Evolutionary conservation across 2,888 invertebrate species (phyloP).

Genomic region (Leucophenga maculata): DNA sequence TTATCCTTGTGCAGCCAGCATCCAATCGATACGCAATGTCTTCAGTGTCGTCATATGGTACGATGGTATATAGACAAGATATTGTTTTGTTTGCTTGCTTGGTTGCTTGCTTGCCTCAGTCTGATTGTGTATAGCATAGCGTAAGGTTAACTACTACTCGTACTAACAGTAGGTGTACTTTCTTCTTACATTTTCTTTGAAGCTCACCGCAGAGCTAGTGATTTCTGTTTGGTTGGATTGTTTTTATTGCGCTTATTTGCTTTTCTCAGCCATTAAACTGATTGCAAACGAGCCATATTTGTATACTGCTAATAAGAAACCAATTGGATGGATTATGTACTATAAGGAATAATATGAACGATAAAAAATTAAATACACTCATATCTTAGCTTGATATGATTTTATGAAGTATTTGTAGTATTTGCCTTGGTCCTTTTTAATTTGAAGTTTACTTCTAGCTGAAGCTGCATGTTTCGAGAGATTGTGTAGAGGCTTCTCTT

Average conservation of each 20-base stretch:
- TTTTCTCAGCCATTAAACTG: not conserved
- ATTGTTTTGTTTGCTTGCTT: not conserved
- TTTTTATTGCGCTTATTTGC: not conserved
- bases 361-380: no score
- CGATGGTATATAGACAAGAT: not conserved
- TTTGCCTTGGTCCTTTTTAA: no score
- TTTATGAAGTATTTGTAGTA: no score
- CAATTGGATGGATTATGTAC: not conserved
- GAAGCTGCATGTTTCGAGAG: no score
- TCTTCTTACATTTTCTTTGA: not conserved
- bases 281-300: conserved; percentile 13
- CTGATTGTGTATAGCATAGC: not conserved
- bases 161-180: not conserved
- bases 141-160: no score
- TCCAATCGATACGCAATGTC: not conserved
- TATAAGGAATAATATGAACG: no score
- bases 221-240: not conserved
- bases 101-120: not conserved
- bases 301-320: conserved; percentile 5
- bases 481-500: no score
- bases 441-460: no score
- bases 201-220: not conserved
- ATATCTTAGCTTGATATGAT: no score
- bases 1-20: conserved; percentile 23
- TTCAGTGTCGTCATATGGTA: not conserved